phyloP scores from a whole-genome alignment of 1,140 invertebrate genomes.

The Drosophila trapezifrons region DNA sequence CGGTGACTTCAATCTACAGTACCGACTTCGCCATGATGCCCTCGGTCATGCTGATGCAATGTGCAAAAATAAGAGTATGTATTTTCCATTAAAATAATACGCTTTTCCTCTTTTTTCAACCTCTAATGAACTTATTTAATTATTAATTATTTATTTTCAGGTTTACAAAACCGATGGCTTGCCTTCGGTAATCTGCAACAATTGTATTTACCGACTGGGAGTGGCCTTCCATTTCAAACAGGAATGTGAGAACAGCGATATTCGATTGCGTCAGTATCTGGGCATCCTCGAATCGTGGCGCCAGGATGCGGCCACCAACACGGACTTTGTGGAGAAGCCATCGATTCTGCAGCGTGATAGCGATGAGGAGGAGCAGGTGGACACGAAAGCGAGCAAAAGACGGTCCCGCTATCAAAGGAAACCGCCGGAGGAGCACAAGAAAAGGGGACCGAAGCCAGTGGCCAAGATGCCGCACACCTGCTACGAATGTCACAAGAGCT shows the following conservation, averaged over 20 bases:
- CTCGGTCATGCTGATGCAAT: slow-evolving; percentile 87
- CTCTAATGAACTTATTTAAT: too few relatives aligned
- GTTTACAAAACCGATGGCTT: slow-evolving; percentile 87
- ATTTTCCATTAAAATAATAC: too few relatives aligned
- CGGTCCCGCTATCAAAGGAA: slow-evolving; percentile 85
- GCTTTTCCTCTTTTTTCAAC: too few relatives aligned
- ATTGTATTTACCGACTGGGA: slow-evolving; percentile 87
- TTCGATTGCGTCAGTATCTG: slow-evolving; percentile 87
- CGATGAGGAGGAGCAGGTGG: slow-evolving; percentile 59
- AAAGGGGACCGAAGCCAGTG: slow-evolving; percentile 86
- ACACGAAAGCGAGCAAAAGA: slow-evolving; percentile 55
- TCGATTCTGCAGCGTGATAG: slow-evolving; percentile 39
- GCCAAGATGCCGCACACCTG: slow-evolving; percentile 86
- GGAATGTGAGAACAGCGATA: slow-evolving; percentile 87
- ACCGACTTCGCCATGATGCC: slow-evolving; percentile 87
- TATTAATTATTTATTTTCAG: slow-evolving; percentile 77
- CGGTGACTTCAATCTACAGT: slow-evolving; percentile 86
- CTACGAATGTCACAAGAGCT: slow-evolving; percentile 86
- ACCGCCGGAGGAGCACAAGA: slow-evolving; percentile 85
- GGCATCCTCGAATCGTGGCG: slow-evolving; percentile 84
- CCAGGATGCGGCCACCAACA: slow-evolving; percentile 80
- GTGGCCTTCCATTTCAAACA: slow-evolving; percentile 89
- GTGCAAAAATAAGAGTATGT: slow-evolving; percentile 87
- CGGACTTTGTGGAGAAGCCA: slow-evolving; percentile 58
- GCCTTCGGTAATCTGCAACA: slow-evolving; percentile 87